Percentiles rank a stretch among this genome's conserved stretches.
Evolutionary conservation across 1,140 invertebrate species (phyloP).

Genomic region (Brachionus angularis): DNA sequence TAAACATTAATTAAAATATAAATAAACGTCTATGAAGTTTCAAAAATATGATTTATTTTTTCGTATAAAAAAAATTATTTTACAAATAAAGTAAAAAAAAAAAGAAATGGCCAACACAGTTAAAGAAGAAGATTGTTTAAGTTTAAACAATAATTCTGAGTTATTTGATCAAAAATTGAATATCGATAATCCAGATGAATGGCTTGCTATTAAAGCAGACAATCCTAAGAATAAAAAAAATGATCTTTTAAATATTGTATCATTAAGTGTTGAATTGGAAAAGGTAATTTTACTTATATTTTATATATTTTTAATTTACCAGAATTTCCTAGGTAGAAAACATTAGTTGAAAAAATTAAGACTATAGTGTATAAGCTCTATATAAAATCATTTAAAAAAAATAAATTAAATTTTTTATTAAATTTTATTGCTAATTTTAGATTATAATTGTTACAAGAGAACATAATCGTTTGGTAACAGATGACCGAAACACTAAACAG

Average conservation of each 20-base stretch:
- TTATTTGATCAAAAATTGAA: too few relatives aligned
- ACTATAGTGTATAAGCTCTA: not conserved
- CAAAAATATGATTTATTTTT: too few relatives aligned
- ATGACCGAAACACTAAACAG: conserved; percentile 14
- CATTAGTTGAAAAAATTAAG: too few relatives aligned
- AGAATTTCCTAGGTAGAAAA: not conserved
- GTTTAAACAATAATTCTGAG: too few relatives aligned
- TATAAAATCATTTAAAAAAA: not conserved
- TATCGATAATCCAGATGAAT: conserved; percentile 15
- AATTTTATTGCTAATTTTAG: not conserved
- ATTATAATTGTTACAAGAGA: conserved; percentile 22
- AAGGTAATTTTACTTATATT: not conserved
- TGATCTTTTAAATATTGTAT: conserved; percentile 39
- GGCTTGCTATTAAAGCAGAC: conserved; percentile 24
- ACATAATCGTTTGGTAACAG: conserved; percentile 10
- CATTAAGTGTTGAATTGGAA: conserved; percentile 30
- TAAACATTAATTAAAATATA: too few relatives aligned
- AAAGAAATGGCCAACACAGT: too few relatives aligned
- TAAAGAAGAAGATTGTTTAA: too few relatives aligned
- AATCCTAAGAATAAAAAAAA: conserved; percentile 1
- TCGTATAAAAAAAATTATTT: too few relatives aligned
- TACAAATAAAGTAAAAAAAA: too few relatives aligned
- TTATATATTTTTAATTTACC: not conserved
- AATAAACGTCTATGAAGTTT: too few relatives aligned
- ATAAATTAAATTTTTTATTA: not conserved